These are phyloP conservation scores for Panulirus ornatus DNA, from an alignment of 1,140 invertebrate species.

Conservation along the genomic window DNA sequence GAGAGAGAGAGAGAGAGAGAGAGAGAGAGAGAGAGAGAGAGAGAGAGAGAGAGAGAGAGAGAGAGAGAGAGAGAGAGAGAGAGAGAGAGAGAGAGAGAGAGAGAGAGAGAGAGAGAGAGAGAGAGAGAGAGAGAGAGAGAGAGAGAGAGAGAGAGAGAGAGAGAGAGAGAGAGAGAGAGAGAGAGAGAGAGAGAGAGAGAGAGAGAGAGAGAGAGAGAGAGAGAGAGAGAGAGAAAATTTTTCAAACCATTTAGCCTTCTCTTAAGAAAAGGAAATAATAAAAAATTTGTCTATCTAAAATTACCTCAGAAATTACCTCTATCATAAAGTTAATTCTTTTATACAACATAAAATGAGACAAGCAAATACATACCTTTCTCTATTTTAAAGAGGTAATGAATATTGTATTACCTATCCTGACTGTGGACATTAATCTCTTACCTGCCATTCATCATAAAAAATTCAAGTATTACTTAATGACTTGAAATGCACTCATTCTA, in stretches of 20 bases:
- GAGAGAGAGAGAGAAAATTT: neutral
- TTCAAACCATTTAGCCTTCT: neutral
- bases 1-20: too few relatives aligned
- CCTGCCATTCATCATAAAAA: neutral
- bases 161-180: too few relatives aligned
- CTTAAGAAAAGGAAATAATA: neutral
- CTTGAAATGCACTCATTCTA: neutral
- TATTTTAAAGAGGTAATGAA: neutral
- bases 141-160: too few relatives aligned
- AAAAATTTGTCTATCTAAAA: neutral
- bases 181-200: neutral
- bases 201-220: neutral
- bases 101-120: too few relatives aligned
- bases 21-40: too few relatives aligned
- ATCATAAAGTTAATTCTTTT: neutral
- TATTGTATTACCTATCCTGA: neutral
- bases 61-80: too few relatives aligned
- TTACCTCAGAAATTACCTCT: too few relatives aligned
- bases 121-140: too few relatives aligned
- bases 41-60: too few relatives aligned
- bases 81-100: too few relatives aligned
- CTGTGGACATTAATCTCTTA: neutral
- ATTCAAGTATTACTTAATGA: neutral
- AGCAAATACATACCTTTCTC: neutral
- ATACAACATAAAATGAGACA: neutral